Evolutionary conservation across 1,140 invertebrate species (phyloP), one percentile per base, ranked within the genome.

Genomic region (Apis mellifera): DNA sequence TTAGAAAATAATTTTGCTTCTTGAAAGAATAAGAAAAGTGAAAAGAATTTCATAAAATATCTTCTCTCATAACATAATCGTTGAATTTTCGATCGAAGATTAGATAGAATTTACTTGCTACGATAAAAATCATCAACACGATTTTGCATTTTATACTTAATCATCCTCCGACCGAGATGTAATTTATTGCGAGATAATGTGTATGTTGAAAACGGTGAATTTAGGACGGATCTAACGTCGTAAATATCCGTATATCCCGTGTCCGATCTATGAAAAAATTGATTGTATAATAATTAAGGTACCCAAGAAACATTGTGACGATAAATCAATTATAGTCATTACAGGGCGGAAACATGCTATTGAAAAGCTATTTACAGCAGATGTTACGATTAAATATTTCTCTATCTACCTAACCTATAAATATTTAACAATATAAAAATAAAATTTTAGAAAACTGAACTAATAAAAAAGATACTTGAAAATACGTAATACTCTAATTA

Each of bases 281-380:
- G 17, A 64, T 17, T 19, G 9, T 17, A 19, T 11, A 26, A 32
- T 66, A 42, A 66, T 66, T 42, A 42, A 42, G 64, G 32, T 42
- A 66, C 19, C 19, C 64, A 19, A 42, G 64, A 19, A 65, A 65
- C 9, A 65, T 32, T 32, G 32, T 42, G 64, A 42, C 32, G 64
- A 32, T 32, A 42, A 66, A 66, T 66, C 64, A 66, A 66, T 66
- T 66, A 66, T 21, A 66, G 32, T 66, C 64, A 42, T 66, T 42
- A 66, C 19, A 21, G 32, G 42, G 11, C 64, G 64, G 64, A 66
- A 66, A 66, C 64, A 66, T 19, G 64, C 64, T 42, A 66, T 66
- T 66, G 26, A 66, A 42, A 66, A 66, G 4, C 4, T 42, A 32
- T 21, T 11, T 66, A 42, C 17, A 66, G 1, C 64, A 21, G 32